These are phyloP conservation scores for Mellilla xanthometata DNA, from an alignment of 2,888 invertebrate species.

Conservation along the genomic window DNA sequence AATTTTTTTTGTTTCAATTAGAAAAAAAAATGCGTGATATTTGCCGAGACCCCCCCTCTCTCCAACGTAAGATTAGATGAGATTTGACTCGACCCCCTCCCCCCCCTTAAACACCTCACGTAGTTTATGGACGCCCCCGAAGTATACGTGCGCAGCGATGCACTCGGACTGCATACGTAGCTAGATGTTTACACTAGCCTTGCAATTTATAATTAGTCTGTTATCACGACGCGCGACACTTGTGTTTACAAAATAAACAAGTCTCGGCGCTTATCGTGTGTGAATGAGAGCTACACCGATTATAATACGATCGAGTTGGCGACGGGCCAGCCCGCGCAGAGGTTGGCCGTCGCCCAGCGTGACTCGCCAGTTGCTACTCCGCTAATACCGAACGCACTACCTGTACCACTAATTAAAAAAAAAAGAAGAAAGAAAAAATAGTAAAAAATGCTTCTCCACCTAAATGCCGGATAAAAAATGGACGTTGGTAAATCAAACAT, in stretches of 20 bases:
- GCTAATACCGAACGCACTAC: constrained; percentile 41
- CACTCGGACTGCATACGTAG: too few species aligned
- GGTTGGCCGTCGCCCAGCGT: constrained; percentile 58
- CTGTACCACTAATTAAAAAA: constrained; percentile 37
- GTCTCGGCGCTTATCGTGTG: constrained; percentile 43
- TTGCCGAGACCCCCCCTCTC: too few species aligned
- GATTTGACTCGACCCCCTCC: too few species aligned
- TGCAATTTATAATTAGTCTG: constrained; percentile 2
- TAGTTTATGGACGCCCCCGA: too few species aligned
- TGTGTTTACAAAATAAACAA: constrained; percentile 75
- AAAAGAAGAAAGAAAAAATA: constrained; percentile 37
- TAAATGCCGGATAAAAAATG: constrained; percentile 66
- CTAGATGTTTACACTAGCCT: too few species aligned
- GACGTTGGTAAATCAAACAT: constrained; percentile 55
- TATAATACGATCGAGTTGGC: constrained; percentile 40
- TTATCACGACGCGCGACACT: constrained; percentile 38
- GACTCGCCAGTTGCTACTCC: constrained; percentile 56
- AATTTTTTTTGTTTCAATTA: too few species aligned
- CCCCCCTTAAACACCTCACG: too few species aligned
- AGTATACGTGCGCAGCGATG: too few species aligned
- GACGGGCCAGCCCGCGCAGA: constrained; percentile 46
- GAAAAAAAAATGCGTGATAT: too few species aligned
- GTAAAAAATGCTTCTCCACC: constrained; percentile 63
- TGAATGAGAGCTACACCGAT: constrained; percentile 32
- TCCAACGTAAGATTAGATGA: too few species aligned